Conservation (phyloP, 2,797 vertebrate species). For the Melanotaenia boesemani region DNA sequence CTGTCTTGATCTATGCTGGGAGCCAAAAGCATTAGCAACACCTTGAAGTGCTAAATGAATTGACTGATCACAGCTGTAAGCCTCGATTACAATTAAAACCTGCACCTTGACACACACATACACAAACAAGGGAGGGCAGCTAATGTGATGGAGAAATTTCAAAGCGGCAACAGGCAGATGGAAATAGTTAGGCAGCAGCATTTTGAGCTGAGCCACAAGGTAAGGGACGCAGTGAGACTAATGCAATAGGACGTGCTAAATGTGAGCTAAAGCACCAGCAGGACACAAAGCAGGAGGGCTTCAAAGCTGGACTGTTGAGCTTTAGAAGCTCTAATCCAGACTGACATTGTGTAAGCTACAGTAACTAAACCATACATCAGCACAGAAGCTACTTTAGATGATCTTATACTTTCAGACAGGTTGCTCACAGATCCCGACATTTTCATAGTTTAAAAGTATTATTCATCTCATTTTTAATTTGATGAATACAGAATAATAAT, state of each 20-base stretch:
- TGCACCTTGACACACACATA: conserved; percentile 27
- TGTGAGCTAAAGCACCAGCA: conserved; percentile 75
- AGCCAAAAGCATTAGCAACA: conserved; percentile 44
- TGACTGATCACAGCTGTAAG: conserved; percentile 44
- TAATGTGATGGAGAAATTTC: conserved; percentile 58
- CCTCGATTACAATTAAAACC: conserved; percentile 37
- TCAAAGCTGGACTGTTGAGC: conserved; percentile 63
- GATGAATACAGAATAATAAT: not conserved
- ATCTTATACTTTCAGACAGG: conserved; percentile 49
- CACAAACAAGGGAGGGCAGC: conserved; percentile 1
- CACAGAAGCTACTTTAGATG: conserved; percentile 54
- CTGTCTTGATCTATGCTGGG: conserved; percentile 33
- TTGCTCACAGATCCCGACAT: conserved; percentile 21
- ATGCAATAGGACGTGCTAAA: conserved; percentile 80
- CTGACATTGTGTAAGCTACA: conserved; percentile 77
- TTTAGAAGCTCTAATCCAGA: conserved; percentile 66
- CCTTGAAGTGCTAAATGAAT: conserved; percentile 40
- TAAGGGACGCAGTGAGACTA: conserved; percentile 76
- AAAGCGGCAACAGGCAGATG: conserved; percentile 47
- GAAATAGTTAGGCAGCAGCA: conserved; percentile 48
- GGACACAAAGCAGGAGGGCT: conserved; percentile 68
- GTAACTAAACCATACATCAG: conserved; percentile 75
- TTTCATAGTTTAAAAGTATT: conserved; percentile 14
- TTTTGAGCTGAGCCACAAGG: conserved; percentile 68
- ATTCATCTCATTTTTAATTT: not conserved